Conservation (phyloP, 2,888 invertebrate genomes). For the Cryptops parisi region DNA sequence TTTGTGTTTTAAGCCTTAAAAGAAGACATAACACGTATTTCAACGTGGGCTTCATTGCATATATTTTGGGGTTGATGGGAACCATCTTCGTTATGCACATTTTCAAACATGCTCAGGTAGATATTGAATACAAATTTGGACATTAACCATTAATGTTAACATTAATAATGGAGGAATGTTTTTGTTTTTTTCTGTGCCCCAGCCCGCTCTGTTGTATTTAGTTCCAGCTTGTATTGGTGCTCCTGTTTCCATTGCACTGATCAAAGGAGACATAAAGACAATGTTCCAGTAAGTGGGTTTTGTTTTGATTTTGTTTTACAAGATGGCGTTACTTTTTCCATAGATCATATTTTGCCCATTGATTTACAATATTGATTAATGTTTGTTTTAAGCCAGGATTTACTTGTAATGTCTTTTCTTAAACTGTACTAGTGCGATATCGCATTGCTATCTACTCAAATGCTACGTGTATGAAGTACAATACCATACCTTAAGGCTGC, state of each 20-base stretch:
- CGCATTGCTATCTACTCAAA: too few relatives aligned
- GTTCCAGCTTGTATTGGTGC: constrained; percentile 92
- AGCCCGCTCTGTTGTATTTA: constrained; percentile 92
- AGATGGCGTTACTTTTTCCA: too few relatives aligned
- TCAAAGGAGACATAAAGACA: constrained; percentile 77
- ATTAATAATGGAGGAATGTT: background rate
- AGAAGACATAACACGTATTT: constrained; percentile 73
- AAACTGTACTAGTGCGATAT: too few relatives aligned
- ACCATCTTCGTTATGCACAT: constrained; percentile 97
- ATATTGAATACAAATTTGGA: too few relatives aligned
- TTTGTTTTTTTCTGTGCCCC: constrained; percentile 30
- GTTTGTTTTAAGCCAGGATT: too few relatives aligned
- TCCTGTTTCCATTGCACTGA: constrained; percentile 69
- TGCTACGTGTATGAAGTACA: too few relatives aligned
- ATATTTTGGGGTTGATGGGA: constrained; percentile 77
- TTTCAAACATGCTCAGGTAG: constrained; percentile 73
- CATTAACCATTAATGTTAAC: background rate
- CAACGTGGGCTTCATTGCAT: constrained; percentile 79
- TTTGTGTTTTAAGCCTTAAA: constrained; percentile 44
- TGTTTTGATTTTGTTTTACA: too few relatives aligned
- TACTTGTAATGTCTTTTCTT: too few relatives aligned
- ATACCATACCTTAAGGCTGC: too few relatives aligned
- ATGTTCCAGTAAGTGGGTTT: constrained; percentile 69
- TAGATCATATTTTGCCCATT: too few relatives aligned
- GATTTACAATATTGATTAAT: too few relatives aligned